These are phyloP conservation scores for Bellardia pandia DNA, from an alignment of 2,888 invertebrate species.

Conservation along the genomic window DNA sequence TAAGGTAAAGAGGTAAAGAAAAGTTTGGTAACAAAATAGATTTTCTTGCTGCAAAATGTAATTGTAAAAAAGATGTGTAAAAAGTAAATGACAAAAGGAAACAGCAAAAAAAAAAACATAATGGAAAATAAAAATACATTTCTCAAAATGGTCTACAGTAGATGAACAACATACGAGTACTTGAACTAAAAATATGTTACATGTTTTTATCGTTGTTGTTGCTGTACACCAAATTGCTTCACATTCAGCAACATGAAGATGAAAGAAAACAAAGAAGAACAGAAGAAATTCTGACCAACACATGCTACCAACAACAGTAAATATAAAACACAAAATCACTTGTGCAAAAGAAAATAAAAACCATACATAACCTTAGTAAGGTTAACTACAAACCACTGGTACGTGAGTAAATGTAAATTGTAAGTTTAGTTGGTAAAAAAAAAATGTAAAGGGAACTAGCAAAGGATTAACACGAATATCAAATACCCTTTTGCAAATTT, in stretches of 20 bases:
- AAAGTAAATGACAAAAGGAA: slow-evolving; percentile 33
- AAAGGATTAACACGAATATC: slow-evolving; percentile 5
- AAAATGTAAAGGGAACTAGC: not conserved
- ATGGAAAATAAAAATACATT: slow-evolving; percentile 6
- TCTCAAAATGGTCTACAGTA: slow-evolving; percentile 10
- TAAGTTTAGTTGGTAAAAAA: slow-evolving; percentile 20
- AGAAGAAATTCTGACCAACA: not conserved
- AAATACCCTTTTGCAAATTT: not conserved
- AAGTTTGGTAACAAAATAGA: slow-evolving; percentile 23
- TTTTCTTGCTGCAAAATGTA: slow-evolving; percentile 43
- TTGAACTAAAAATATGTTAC: slow-evolving; percentile 48
- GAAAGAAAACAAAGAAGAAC: slow-evolving; percentile 5
- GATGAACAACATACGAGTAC: slow-evolving; percentile 46
- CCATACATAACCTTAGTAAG: slow-evolving; percentile 38
- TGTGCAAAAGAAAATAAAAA: slow-evolving; percentile 5
- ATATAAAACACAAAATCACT: not conserved
- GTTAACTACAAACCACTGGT: slow-evolving; percentile 53
- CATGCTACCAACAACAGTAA: not conserved
- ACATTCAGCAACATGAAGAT: slow-evolving; percentile 4
- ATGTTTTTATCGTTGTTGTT: not conserved
- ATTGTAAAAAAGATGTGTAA: slow-evolving; percentile 37
- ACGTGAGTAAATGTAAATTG: slow-evolving; percentile 57
- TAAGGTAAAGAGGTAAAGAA: slow-evolving; percentile 2
- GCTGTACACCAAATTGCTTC: slow-evolving; percentile 40
- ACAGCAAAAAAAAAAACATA: not conserved